Evolutionary conservation across 2,888 invertebrate genomes (phyloP).

Genomic region (Masnerella sp.): DNA sequence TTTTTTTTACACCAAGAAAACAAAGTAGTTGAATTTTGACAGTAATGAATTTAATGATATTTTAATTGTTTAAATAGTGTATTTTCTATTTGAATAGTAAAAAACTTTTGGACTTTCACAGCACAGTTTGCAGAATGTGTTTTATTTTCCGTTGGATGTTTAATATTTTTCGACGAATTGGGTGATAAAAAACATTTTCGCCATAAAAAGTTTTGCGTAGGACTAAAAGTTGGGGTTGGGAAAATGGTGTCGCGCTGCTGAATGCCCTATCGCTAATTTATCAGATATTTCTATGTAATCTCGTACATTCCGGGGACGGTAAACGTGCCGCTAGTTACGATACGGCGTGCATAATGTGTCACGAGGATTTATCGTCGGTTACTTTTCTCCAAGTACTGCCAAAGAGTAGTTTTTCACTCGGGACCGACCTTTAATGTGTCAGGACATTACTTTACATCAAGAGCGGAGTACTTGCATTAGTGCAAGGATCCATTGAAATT

Average conservation of each 20-base stretch:
- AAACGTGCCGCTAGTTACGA: constrained; percentile 60
- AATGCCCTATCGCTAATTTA: constrained; percentile 48
- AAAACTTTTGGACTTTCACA: too few relatives aligned
- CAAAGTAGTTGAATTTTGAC: too few relatives aligned
- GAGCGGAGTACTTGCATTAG: constrained; percentile 61
- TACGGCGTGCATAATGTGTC: constrained; percentile 61
- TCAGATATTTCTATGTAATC: constrained; percentile 55
- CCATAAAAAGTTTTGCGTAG: constrained; percentile 3
- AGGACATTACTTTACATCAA: constrained; percentile 62
- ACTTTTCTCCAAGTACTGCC: constrained; percentile 60
- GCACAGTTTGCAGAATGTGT: too few relatives aligned
- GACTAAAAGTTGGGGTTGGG: not conserved
- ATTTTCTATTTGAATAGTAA: too few relatives aligned
- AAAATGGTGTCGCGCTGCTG: constrained; percentile 10
- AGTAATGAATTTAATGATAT: too few relatives aligned
- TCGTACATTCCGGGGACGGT: constrained; percentile 47
- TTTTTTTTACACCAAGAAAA: too few relatives aligned
- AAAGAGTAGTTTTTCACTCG: constrained; percentile 60
- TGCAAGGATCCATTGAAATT: constrained; percentile 60
- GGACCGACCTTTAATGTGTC: constrained; percentile 61
- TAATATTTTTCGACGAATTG: too few relatives aligned
- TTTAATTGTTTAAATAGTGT: too few relatives aligned
- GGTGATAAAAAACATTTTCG: not conserved
- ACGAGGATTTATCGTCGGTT: constrained; percentile 60
- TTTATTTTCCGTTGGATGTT: too few relatives aligned